Evolutionary conservation across 2,888 invertebrate species (phyloP).

Genomic region (Pediacus dermestoides): DNA sequence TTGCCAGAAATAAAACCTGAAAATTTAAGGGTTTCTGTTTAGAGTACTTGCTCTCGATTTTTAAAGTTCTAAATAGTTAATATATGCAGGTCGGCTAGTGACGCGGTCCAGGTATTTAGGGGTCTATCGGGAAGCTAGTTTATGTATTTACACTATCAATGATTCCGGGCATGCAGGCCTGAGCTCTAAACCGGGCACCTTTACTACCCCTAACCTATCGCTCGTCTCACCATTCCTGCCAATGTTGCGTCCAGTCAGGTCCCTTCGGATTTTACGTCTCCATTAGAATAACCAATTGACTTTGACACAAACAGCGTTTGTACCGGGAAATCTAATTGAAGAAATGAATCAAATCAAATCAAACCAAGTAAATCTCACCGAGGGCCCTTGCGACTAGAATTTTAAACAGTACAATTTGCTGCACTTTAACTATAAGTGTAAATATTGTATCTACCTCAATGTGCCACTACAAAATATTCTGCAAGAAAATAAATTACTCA

Average conservation of each 20-base stretch:
- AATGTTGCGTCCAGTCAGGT: slow-evolving; percentile 13
- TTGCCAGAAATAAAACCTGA: background rate
- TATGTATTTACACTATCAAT: slow-evolving; percentile 20
- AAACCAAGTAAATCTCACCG: too few relatives aligned
- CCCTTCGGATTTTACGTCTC: slow-evolving; percentile 19
- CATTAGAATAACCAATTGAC: slow-evolving; percentile 25
- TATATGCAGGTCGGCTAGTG: slow-evolving; percentile 14
- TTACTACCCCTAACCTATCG: slow-evolving; percentile 11
- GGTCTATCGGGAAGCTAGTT: slow-evolving; percentile 15
- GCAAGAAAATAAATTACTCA: too few relatives aligned
- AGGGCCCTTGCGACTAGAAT: too few relatives aligned
- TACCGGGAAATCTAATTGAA: slow-evolving; percentile 19
- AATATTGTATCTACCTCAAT: too few relatives aligned
- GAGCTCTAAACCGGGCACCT: slow-evolving; percentile 13
- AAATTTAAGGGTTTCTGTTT: slow-evolving; percentile 2
- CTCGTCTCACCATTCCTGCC: slow-evolving; percentile 1
- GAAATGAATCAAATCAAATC: slow-evolving; percentile 10
- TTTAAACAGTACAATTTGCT: too few relatives aligned
- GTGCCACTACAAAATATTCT: too few relatives aligned
- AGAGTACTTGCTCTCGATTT: slow-evolving; percentile 7
- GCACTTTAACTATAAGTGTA: too few relatives aligned
- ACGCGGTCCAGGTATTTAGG: slow-evolving; percentile 18
- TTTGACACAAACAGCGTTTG: slow-evolving; percentile 23
- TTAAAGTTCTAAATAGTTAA: slow-evolving; percentile 11
- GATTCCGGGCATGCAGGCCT: slow-evolving; percentile 20